These are phyloP conservation scores for Peribatodes rhomboidaria DNA, from an alignment of 2,888 invertebrate genomes.

Conservation along the genomic window DNA sequence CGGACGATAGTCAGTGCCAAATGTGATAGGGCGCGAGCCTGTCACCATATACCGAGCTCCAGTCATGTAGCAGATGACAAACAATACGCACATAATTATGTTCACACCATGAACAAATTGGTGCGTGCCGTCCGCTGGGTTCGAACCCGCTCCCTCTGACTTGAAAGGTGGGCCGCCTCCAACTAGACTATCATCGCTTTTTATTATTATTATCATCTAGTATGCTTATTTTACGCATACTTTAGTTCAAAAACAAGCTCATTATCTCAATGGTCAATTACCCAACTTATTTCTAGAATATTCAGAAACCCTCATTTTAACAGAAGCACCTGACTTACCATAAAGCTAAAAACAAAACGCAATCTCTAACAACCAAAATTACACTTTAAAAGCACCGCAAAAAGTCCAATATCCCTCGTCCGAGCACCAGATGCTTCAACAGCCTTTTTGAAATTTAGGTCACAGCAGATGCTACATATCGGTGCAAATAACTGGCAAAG, in stretches of 20 bases:
- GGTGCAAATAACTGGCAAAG: constrained; percentile 41
- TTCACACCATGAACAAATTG: too few species aligned
- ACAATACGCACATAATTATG: too few species aligned
- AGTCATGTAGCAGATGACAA: too few species aligned
- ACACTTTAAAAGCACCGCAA: constrained; percentile 34
- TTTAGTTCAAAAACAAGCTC: not conserved
- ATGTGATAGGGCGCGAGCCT: too few species aligned
- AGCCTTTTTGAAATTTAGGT: constrained; percentile 56
- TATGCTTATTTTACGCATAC: not conserved
- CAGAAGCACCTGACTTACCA: constrained; percentile 39
- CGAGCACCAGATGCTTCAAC: constrained; percentile 48
- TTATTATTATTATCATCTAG: too few species aligned
- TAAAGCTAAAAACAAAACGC: constrained; percentile 44
- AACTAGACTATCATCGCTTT: too few species aligned
- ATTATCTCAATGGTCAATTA: not conserved
- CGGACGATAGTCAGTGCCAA: too few species aligned
- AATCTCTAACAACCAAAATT: constrained; percentile 30
- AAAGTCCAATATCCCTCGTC: constrained; percentile 44
- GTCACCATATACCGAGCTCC: too few species aligned
- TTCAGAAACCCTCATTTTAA: constrained; percentile 29
- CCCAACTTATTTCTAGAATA: constrained; percentile 12
- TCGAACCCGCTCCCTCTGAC: too few species aligned
- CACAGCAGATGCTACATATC: constrained; percentile 55
- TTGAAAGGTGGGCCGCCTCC: too few species aligned
- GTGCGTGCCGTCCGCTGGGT: too few species aligned